Percentiles rank a stretch among this genome's conserved stretches.
These are phyloP conservation scores for Macrostomum lignano DNA, from an alignment of 1,140 invertebrate genomes.

Conservation along the genomic window DNA sequence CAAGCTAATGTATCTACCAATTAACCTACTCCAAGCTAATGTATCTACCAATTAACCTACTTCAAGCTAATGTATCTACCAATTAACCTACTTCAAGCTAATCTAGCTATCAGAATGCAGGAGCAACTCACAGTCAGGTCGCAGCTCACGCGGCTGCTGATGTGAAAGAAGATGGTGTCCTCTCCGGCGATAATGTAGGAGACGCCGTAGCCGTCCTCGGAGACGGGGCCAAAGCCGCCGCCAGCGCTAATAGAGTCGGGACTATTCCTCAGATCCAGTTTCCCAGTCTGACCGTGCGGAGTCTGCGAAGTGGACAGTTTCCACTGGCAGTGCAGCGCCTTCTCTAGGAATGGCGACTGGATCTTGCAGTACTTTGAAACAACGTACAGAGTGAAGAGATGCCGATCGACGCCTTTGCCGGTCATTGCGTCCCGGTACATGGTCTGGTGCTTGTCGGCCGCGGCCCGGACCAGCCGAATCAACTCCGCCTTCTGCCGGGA, in stretches of 20 bases:
- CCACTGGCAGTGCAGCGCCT: background rate
- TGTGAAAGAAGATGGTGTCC: conserved; percentile 30
- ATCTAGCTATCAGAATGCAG: no score
- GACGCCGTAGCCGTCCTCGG: conserved; percentile 31
- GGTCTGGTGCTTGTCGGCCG: conserved; percentile 50
- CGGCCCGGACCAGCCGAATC: conserved; percentile 38
- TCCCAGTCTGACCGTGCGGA: conserved; percentile 67
- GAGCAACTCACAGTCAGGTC: conserved; percentile 16
- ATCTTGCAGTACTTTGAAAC: conserved; percentile 86
- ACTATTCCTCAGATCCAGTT: conserved; percentile 41
- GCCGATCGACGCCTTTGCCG: conserved; percentile 73
- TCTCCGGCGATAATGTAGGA: conserved; percentile 32
- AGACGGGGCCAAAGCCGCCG: conserved; percentile 32
- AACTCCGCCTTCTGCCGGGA: conserved; percentile 41
- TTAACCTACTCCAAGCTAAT: no score
- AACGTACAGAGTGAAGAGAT: conserved; percentile 86
- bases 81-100: no score
- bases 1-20: no score
- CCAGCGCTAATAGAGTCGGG: no score
- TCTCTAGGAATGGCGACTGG: conserved; percentile 67
- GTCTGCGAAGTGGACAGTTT: conserved; percentile 31
- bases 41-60: no score
- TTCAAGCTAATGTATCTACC: no score
- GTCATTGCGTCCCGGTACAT: conserved; percentile 81
- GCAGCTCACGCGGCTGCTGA: conserved; percentile 28